Evolutionary conservation across 1,140 invertebrate species (phyloP).

Genomic region (Lepidostoma basale): DNA sequence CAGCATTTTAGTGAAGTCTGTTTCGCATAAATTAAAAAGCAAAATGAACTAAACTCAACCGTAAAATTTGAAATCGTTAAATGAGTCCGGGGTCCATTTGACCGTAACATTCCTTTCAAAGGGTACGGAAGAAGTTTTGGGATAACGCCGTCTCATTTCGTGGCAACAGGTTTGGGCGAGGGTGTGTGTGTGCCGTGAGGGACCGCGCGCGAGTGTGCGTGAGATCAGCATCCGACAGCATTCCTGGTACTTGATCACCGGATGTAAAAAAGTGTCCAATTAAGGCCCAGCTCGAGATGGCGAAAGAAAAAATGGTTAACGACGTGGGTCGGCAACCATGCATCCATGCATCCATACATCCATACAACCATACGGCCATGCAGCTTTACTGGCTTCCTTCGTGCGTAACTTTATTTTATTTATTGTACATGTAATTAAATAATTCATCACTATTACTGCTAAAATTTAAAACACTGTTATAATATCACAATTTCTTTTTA

Average conservation of each 20-base stretch:
- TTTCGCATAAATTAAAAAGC: too few species aligned
- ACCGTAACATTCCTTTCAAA: slow-evolving; percentile 38
- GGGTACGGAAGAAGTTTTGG: slow-evolving; percentile 31
- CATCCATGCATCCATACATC: neutral
- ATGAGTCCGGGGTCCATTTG: slow-evolving; percentile 7
- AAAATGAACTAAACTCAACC: neutral
- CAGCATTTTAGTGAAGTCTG: too few species aligned
- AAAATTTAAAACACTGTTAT: too few species aligned
- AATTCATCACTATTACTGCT: too few species aligned
- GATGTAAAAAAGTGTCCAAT: slow-evolving; percentile 47
- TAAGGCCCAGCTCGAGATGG: slow-evolving; percentile 34
- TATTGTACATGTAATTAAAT: neutral
- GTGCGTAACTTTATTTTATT: neutral
- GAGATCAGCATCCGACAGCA: slow-evolving; percentile 41
- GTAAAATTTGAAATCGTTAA: slow-evolving; percentile 4
- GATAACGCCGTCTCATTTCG: slow-evolving; percentile 26
- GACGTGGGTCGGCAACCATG: neutral
- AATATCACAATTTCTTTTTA: too few species aligned
- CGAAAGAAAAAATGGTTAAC: slow-evolving; percentile 20
- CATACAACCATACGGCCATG: neutral
- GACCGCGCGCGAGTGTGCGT: neutral
- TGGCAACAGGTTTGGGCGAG: slow-evolving; percentile 3
- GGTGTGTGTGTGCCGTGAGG: slow-evolving; percentile 8
- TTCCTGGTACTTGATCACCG: slow-evolving; percentile 45
- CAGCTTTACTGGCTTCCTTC: neutral